Evolutionary conservation across 2,888 invertebrate genomes (phyloP).

Genomic region (Ophioninae sp.): DNA sequence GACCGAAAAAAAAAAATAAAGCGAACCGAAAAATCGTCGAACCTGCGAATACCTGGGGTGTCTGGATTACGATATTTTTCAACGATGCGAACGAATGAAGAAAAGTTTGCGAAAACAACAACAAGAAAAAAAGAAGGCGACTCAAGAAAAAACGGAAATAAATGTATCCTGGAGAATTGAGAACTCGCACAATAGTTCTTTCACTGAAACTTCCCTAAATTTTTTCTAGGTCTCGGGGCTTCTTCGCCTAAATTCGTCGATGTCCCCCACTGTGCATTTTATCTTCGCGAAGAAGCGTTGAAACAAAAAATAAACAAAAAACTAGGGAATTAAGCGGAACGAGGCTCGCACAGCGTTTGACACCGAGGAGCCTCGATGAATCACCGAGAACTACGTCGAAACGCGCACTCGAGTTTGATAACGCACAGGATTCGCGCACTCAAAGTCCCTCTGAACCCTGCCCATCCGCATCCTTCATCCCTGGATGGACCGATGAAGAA

Average conservation of each 20-base stretch:
- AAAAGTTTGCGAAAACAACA: no score
- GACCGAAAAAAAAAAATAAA: not conserved
- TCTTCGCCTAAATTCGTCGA: not conserved
- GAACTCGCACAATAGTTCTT: conserved; percentile 2
- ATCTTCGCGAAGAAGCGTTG: not conserved
- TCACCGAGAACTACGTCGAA: not conserved
- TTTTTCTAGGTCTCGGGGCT: not conserved
- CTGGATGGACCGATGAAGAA: not conserved
- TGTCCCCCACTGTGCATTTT: not conserved
- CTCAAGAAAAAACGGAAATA: not conserved
- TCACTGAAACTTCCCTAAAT: not conserved
- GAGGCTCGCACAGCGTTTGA: conserved; percentile 3
- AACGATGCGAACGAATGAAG: not conserved
- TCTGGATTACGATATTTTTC: not conserved
- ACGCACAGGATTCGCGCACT: conserved; percentile 16
- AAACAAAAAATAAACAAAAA: not conserved
- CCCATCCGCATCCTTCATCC: conserved; percentile 20
- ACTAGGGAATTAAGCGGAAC: no score
- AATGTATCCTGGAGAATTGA: not conserved
- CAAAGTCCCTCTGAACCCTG: conserved; percentile 10
- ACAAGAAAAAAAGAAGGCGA: not conserved
- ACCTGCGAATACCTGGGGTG: not conserved
- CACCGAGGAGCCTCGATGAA: no score
- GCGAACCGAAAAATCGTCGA: not conserved
- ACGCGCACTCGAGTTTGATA: not conserved